Conservation (phyloP, 2,113 vertebrate species). For the Salminus brasiliensis region DNA sequence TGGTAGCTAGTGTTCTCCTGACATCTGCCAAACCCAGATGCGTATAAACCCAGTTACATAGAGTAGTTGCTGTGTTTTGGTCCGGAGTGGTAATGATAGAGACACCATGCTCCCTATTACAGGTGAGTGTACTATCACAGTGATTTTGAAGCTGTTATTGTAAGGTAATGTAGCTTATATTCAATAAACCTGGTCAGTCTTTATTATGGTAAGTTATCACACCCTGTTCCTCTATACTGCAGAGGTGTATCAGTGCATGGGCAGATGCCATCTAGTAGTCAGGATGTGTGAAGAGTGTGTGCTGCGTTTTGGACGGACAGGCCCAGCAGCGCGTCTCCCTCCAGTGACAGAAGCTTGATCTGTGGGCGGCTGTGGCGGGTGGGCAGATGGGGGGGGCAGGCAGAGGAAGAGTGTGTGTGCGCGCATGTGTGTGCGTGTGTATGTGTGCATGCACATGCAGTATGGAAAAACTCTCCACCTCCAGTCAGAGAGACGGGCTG, state of each 20-base stretch:
- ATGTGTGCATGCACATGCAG: background rate
- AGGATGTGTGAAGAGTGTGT: background rate
- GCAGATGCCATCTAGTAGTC: background rate
- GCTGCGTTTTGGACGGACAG: conserved; percentile 15
- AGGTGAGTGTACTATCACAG: too few species aligned
- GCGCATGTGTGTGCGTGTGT: background rate
- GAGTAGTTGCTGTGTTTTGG: too few species aligned
- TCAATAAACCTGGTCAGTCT: too few species aligned
- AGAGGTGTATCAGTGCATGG: background rate
- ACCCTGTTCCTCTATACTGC: too few species aligned
- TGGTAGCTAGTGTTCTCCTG: too few species aligned
- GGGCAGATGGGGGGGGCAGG: background rate
- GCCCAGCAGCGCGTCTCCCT: background rate
- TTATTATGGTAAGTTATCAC: too few species aligned
- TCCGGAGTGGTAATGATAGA: too few species aligned
- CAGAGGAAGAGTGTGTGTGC: background rate
- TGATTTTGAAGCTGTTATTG: too few species aligned
- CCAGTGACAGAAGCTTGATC: conserved; percentile 29
- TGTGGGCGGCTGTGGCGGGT: background rate
- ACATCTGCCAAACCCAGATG: too few species aligned
- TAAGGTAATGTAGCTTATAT: too few species aligned
- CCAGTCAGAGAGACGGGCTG: conserved; percentile 32
- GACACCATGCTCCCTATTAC: too few species aligned
- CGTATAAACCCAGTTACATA: too few species aligned
- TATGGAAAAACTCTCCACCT: conserved; percentile 19